These are phyloP conservation scores for Cliona cf. orientalis DNA, from an alignment of 37 sponge, comb jelly and placozoan species.

Conservation along the genomic window DNA sequence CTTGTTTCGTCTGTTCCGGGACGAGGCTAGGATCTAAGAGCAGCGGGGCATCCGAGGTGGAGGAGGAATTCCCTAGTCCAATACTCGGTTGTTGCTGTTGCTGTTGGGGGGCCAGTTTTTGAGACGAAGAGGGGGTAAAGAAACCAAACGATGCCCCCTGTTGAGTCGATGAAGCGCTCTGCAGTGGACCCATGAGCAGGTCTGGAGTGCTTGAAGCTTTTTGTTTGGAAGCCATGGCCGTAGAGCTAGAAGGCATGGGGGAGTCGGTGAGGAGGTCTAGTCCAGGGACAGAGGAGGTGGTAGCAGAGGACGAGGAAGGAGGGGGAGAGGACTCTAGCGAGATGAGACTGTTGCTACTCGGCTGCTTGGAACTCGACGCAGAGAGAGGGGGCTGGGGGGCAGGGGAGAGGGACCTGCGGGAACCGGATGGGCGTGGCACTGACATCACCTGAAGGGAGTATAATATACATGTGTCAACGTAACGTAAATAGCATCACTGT, in stretches of 20 bases:
- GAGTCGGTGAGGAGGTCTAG: slow-evolving; percentile 9
- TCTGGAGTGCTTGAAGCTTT: neutral
- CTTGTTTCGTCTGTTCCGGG: neutral
- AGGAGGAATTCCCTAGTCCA: too few relatives aligned
- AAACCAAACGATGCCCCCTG: neutral
- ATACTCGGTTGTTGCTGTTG: neutral
- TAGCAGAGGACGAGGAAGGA: slow-evolving; percentile 1
- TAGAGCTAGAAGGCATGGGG: neutral
- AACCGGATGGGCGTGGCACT: slow-evolving; percentile 20
- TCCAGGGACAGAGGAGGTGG: neutral
- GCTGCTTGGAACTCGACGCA: neutral
- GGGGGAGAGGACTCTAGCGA: neutral
- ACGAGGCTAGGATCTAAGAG: neutral
- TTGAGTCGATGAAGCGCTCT: neutral
- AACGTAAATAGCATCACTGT: neutral
- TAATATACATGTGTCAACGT: neutral
- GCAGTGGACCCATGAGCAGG: neutral
- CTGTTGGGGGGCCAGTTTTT: neutral
- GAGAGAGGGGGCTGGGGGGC: neutral
- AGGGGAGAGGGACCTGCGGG: neutral
- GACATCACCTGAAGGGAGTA: slow-evolving; percentile 1
- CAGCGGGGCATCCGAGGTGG: too few relatives aligned
- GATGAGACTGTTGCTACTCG: neutral
- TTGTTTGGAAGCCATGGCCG: neutral
- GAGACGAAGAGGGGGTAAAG: neutral